Evolutionary conservation across 2,888 invertebrate species (phyloP).

Genomic region (Crematogaster levior): DNA sequence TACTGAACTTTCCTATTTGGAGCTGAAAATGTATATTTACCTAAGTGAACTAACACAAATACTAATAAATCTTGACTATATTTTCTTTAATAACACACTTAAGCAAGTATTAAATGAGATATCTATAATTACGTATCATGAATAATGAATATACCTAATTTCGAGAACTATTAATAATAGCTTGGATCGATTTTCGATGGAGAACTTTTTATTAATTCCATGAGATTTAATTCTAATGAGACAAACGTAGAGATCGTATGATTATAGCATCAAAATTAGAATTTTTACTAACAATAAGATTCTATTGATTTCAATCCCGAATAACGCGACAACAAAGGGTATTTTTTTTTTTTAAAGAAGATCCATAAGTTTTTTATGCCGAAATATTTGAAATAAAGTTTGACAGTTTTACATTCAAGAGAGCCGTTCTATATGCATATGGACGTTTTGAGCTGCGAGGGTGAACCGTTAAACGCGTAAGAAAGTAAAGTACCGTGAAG

Average conservation of each 20-base stretch:
- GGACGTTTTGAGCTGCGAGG: neutral
- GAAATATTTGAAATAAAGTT: neutral
- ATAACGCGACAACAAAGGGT: neutral
- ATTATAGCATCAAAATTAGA: neutral
- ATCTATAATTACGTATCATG: neutral
- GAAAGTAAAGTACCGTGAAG: slow-evolving; percentile 12
- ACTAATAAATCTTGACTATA: slow-evolving; percentile 6
- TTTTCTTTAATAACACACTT: neutral
- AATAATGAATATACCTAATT: neutral
- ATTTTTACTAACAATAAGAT: neutral
- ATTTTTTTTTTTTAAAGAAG: neutral
- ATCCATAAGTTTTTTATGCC: neutral
- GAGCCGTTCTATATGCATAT: neutral
- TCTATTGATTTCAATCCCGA: neutral
- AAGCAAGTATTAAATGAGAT: slow-evolving; percentile 3
- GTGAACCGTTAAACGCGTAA: neutral
- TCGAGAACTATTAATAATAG: neutral
- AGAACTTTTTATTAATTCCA: neutral
- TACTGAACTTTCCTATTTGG: slow-evolving; percentile 27
- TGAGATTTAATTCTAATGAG: too few relatives aligned
- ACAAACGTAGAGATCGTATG: neutral
- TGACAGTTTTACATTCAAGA: neutral
- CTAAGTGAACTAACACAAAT: slow-evolving; percentile 18
- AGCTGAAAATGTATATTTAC: neutral
- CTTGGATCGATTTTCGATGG: neutral